phyloP scores from a whole-genome alignment of 35 echinoderm and acorn worm species.

The Heliocidaris erythrogramma region DNA sequence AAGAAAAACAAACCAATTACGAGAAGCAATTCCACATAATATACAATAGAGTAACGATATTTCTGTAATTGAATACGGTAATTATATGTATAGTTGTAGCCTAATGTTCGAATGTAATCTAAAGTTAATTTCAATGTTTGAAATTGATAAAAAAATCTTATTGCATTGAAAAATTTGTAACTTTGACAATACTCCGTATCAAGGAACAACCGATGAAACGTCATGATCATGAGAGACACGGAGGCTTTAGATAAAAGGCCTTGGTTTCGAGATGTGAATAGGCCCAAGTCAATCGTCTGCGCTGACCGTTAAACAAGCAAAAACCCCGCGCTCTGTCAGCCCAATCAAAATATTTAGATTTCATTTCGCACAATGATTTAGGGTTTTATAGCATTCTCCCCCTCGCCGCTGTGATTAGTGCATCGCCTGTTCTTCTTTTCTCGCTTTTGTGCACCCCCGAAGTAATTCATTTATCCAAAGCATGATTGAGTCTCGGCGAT shows the following conservation, averaged over 20 bases:
- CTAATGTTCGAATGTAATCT: too few species aligned
- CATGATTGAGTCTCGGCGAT: slow-evolving; percentile 13
- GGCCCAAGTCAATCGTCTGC: slow-evolving; percentile 13
- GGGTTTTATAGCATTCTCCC: slow-evolving; percentile 41
- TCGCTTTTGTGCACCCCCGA: slow-evolving; percentile 31
- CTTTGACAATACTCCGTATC: too few species aligned
- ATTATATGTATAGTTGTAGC: too few species aligned
- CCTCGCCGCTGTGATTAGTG: slow-evolving; percentile 35
- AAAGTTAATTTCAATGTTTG: too few species aligned
- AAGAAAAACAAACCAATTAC: too few species aligned
- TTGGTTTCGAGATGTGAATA: not conserved
- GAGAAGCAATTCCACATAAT: too few species aligned
- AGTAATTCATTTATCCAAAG: slow-evolving; percentile 47
- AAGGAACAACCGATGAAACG: too few species aligned
- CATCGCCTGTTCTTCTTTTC: slow-evolving; percentile 27
- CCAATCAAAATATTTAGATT: slow-evolving; percentile 57
- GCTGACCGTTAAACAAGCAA: slow-evolving; percentile 56
- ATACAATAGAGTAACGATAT: too few species aligned
- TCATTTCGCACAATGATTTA: slow-evolving; percentile 55
- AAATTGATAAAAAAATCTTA: too few species aligned
- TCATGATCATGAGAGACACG: too few species aligned
- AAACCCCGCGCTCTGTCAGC: slow-evolving; percentile 39
- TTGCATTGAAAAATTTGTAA: too few species aligned
- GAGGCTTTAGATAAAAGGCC: not conserved
- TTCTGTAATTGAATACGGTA: too few species aligned